Percentiles rank a stretch among this genome's conserved stretches.
These are phyloP conservation scores for Ctenochaetus hawaiiensis DNA, from an alignment of 2,797 vertebrate species.

Conservation along the genomic window DNA sequence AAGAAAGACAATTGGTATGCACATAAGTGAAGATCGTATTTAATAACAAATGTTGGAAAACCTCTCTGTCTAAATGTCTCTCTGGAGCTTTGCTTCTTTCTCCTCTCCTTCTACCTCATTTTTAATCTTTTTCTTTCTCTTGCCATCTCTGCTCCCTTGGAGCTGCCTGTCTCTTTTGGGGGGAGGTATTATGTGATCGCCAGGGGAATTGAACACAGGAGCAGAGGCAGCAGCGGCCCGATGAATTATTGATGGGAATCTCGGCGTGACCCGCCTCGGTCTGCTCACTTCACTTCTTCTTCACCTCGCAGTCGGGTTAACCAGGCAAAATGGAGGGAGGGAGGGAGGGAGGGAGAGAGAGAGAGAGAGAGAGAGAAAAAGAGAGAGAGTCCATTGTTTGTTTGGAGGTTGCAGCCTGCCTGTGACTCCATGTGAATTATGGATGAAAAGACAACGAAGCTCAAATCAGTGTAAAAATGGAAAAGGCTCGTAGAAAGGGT, in stretches of 20 bases:
- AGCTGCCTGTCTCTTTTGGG: constrained; percentile 58
- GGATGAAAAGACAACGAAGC: constrained; percentile 57
- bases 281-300: constrained; percentile 81
- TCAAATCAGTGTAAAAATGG: constrained; percentile 40
- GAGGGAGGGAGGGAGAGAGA: constrained; percentile 24
- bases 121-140: constrained; percentile 46
- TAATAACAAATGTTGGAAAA: not conserved
- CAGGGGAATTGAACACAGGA: constrained; percentile 85
- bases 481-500: constrained; percentile 6
- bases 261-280: constrained; percentile 81
- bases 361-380: constrained; percentile 14
- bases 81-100: constrained; percentile 5
- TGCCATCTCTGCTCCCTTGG: constrained; percentile 35
- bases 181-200: constrained; percentile 86
- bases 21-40: not conserved
- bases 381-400: constrained; percentile 72
- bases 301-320: constrained; percentile 85
- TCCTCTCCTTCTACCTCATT: constrained; percentile 33
- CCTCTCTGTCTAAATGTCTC: not conserved
- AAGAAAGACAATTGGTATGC: not conserved
- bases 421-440: constrained; percentile 61
- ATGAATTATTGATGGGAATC: constrained; percentile 91
- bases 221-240: constrained; percentile 85
- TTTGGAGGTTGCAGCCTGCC: constrained; percentile 43
- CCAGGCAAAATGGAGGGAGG: constrained; percentile 79